Evolutionary conservation across 2,797 vertebrate genomes (phyloP).

Genomic region (Mallotus villosus): DNA sequence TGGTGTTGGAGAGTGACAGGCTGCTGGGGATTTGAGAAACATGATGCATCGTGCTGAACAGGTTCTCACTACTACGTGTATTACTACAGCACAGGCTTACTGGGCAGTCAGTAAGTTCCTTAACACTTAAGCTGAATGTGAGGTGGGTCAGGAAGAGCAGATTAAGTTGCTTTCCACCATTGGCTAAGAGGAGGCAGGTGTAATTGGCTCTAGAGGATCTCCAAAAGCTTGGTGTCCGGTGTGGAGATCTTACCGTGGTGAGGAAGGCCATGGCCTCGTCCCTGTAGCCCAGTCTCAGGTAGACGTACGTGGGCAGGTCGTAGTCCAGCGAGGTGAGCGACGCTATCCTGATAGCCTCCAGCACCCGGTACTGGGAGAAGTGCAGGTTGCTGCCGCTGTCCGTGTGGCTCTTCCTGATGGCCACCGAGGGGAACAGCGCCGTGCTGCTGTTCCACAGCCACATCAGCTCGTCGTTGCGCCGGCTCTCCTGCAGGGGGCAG

Average conservation of each 20-base stretch:
- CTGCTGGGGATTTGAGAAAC: no score
- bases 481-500: conserved; percentile 74
- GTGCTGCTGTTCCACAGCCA: conserved; percentile 85
- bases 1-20: no score
- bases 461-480: conserved; percentile 78
- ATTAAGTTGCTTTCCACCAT: not conserved
- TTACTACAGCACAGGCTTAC: not conserved
- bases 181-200: not conserved
- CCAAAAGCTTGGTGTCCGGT: not conserved
- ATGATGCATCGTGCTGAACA: no score
- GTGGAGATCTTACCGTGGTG: conserved; percentile 65
- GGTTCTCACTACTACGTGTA: no score
- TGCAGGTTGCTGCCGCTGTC: conserved; percentile 68
- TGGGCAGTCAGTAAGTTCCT: not conserved
- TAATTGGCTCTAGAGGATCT: not conserved
- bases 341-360: conserved; percentile 77
- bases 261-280: conserved; percentile 75
- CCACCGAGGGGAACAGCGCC: conserved; percentile 76
- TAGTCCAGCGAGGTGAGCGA: conserved; percentile 69
- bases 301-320: conserved; percentile 77
- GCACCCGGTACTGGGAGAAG: conserved; percentile 78
- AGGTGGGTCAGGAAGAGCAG: not conserved
- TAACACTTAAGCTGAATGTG: no score
- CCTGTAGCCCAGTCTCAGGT: conserved; percentile 76
- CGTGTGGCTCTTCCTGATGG: conserved; percentile 71